Evolutionary conservation across 2,797 vertebrate species (phyloP).

Genomic region (Labeo calbasu): DNA sequence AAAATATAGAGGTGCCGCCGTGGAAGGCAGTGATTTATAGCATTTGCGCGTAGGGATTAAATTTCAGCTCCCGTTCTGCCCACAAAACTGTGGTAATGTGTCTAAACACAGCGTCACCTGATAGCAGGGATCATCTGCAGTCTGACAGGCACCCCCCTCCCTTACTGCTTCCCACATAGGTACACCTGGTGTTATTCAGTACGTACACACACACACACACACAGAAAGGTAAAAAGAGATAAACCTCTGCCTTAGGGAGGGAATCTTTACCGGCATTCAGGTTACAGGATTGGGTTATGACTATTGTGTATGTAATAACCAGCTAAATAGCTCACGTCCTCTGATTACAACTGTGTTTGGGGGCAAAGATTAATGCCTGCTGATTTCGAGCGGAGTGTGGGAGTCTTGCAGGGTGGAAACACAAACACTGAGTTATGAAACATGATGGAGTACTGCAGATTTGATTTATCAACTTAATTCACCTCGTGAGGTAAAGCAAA

Average conservation of each 20-base stretch:
- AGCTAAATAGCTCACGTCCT: constrained; percentile 59
- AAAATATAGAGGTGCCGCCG: constrained; percentile 55
- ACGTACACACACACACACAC: constrained; percentile 49
- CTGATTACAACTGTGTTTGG: constrained; percentile 56
- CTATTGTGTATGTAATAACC: constrained; percentile 59
- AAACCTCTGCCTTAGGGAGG: constrained; percentile 49
- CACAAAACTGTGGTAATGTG: constrained; percentile 71
- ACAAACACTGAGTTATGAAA: constrained; percentile 48
- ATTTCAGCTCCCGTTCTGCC: constrained; percentile 69
- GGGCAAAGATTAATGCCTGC: constrained; percentile 57
- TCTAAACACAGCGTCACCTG: constrained; percentile 68
- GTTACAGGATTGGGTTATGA: constrained; percentile 59
- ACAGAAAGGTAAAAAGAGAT: constrained; percentile 45
- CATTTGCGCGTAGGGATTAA: constrained; percentile 57
- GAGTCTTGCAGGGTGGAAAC: constrained; percentile 43
- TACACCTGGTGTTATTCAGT: constrained; percentile 65
- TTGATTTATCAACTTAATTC: constrained; percentile 15
- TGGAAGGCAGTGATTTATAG: constrained; percentile 69
- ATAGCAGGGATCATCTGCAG: constrained; percentile 67
- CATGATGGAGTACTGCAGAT: constrained; percentile 9
- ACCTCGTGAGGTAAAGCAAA: not conserved
- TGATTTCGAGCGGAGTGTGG: constrained; percentile 48
- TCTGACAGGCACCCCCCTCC: constrained; percentile 63
- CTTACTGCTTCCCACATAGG: constrained; percentile 49
- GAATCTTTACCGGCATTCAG: constrained; percentile 49